A percentile compares a stretch with the other conserved stretches of the same genome.
Evolutionary conservation across 2,888 invertebrate genomes (phyloP).

Genomic region (Temnothorax rugatulus): DNA sequence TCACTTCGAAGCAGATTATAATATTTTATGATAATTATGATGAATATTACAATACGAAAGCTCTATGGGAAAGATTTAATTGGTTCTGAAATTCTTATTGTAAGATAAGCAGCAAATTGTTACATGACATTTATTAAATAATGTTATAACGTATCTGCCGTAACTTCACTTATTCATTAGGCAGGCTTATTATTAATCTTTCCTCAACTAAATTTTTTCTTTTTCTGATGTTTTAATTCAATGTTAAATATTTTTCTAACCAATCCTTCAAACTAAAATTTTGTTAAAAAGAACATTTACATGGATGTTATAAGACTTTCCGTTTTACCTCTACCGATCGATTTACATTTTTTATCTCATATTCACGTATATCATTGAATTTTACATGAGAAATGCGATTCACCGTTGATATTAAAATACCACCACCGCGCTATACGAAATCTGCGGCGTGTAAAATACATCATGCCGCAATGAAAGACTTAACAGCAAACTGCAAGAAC

Average conservation of each 20-base stretch:
- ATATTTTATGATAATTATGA: background rate
- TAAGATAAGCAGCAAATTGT: background rate
- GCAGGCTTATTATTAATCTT: too few relatives aligned
- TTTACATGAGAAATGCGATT: conserved; percentile 29
- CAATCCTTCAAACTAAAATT: too few relatives aligned
- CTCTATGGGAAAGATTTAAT: background rate
- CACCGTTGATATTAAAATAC: background rate
- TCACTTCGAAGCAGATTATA: background rate
- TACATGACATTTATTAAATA: background rate
- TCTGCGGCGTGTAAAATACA: conserved; percentile 34
- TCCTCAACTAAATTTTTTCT: too few relatives aligned
- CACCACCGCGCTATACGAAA: background rate
- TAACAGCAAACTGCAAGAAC: conserved; percentile 23
- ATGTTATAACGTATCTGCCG: background rate
- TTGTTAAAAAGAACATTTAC: too few relatives aligned
- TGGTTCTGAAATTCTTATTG: background rate
- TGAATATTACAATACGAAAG: background rate
- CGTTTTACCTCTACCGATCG: background rate
- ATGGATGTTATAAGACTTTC: too few relatives aligned
- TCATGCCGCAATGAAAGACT: conserved; percentile 24
- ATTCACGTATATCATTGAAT: conserved; percentile 17
- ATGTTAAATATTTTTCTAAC: too few relatives aligned
- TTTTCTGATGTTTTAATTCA: too few relatives aligned
- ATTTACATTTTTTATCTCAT: background rate
- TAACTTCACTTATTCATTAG: background rate